Base-by-base conservation (phyloP, 2,113 vertebrate genomes). In the Suricata suricatta region DNA sequence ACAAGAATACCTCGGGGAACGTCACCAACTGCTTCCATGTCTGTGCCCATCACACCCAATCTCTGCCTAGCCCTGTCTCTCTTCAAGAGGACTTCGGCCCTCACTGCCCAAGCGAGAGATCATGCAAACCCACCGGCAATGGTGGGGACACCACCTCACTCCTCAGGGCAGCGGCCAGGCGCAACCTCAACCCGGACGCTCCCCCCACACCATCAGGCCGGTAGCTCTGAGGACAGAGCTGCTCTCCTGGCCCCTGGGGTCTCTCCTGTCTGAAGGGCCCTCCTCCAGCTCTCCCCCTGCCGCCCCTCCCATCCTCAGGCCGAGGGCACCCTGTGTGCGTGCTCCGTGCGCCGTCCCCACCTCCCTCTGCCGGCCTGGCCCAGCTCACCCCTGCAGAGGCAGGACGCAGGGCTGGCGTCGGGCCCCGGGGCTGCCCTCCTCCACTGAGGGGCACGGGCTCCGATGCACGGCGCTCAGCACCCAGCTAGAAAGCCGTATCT, bases 231-330 rank as follows among this genome's bases (percentile, higher is more conserved):
- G 25, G 9, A 31, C 3, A 16, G 13, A 29, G 7, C 41, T 4
- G 41, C 10, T 17, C 8, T 8, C 27, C 27, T 77, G 13, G 12
- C 27, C 27, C 3, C 27, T 3, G 3, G 14, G 0, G 3, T 47
- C 41, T 47, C 27, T 77, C 27, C 41, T 47, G 74, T 47, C 72
- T 74, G 23, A 44, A 44, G 38, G 23, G 27, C 25, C 2, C 71
- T 23, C 38, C 72, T 77, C 74, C 2, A 29, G 74, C 74, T 77
- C 41, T 47, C 74, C 41, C 47, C 41, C 27, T 77, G 23, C 27
- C 3, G 41, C 25, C 6, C 7, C 41, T 31, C 41, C 25, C 14
- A 15, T 3, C 23, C 14, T 31, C 47, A 41, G 27, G 13, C 38
- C 71, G 11, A 2, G 14, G 5, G 6, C 2, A 12, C 21, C 72